phyloP scores from a whole-genome alignment of 2,888 invertebrate genomes.

The Dynastes tityus region DNA sequence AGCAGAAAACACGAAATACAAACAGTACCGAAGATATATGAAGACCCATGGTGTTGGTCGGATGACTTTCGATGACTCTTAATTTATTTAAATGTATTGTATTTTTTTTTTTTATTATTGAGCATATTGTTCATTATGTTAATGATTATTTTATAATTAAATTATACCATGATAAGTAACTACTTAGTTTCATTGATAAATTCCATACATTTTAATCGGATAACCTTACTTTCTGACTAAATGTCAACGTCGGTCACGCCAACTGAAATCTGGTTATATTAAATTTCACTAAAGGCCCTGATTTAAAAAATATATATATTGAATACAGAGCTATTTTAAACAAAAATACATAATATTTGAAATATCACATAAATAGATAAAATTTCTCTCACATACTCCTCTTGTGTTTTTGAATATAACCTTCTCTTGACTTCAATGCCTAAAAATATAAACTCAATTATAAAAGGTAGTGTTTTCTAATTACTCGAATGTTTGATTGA shows the following conservation, averaged over 20 bases:
- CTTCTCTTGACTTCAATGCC: slow-evolving; percentile 58
- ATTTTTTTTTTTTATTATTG: slow-evolving; percentile 42
- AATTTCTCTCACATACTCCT: background rate
- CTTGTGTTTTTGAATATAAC: slow-evolving; percentile 60
- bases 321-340: background rate
- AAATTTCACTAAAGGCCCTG: too few species aligned
- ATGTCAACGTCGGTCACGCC: too few species aligned
- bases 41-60: slow-evolving; percentile 92
- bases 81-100: slow-evolving; percentile 59
- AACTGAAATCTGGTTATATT: too few species aligned
- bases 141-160: slow-evolving; percentile 16
- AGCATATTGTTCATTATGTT: slow-evolving; percentile 48
- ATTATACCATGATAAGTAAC: too few species aligned
- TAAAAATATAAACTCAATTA: slow-evolving; percentile 53
- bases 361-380: slow-evolving; percentile 14
- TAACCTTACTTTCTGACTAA: background rate
- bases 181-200: background rate
- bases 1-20: slow-evolving; percentile 90
- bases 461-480: background rate
- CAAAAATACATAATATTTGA: background rate
- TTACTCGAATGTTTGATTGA: too few species aligned
- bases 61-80: slow-evolving; percentile 92
- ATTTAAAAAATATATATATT: background rate
- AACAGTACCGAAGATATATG: slow-evolving; percentile 91
- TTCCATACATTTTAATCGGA: background rate